Conservation (phyloP, 2,113 vertebrate genomes). For the Syrmaticus mikado region DNA sequence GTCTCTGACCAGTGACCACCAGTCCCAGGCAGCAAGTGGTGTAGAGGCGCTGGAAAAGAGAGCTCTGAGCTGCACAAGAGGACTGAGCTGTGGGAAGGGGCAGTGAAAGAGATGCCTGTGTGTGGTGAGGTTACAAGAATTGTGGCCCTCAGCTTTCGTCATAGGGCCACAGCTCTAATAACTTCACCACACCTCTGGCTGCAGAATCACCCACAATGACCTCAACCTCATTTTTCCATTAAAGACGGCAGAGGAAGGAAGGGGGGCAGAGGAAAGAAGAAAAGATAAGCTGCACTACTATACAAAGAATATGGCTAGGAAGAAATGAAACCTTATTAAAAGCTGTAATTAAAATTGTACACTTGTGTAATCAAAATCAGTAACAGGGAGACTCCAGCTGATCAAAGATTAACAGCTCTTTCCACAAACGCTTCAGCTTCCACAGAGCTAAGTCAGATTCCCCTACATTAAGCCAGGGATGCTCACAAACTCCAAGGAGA, state of each 20-base stretch:
- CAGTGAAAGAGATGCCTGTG: fast-evolving
- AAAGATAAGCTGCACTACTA: conserved; percentile 25
- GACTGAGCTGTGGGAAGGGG: background rate
- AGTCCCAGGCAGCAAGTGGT: background rate
- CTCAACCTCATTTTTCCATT: conserved; percentile 2
- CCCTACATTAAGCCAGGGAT: background rate
- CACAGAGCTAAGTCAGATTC: background rate
- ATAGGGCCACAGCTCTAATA: no score
- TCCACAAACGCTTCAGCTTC: conserved; percentile 42
- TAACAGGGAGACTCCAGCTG: conserved; percentile 69
- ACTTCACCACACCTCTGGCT: background rate
- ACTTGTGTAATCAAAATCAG: conserved; percentile 76
- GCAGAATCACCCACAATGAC: background rate
- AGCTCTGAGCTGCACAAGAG: background rate
- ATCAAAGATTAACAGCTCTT: conserved; percentile 66
- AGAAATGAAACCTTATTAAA: conserved; percentile 73
- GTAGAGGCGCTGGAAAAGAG: background rate
- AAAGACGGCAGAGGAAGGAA: background rate
- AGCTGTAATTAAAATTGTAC: conserved; percentile 73
- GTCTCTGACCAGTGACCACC: background rate
- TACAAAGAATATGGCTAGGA: conserved; percentile 56
- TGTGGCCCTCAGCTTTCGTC: no score
- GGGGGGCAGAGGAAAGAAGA: conserved; percentile 3
- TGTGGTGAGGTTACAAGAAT: no score
- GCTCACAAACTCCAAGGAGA: background rate